A percentile compares a stretch with the other conserved stretches of the same genome.
Evolutionary conservation across 2,113 vertebrate genomes (phyloP).

Genomic region (Dipodomys merriami): DNA sequence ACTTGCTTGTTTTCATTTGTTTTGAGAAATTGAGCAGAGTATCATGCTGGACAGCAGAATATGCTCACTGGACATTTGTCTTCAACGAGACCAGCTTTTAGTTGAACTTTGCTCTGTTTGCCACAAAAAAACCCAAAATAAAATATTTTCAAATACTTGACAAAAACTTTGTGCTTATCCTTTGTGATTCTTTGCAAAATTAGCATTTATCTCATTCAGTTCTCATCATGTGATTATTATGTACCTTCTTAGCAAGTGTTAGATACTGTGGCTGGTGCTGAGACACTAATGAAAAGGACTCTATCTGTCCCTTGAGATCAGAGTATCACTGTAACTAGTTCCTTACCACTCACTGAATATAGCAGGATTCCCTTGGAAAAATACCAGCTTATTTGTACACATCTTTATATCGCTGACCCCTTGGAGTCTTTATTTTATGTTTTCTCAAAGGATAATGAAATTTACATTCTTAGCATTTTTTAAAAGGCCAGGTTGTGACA

Average conservation of each 20-base stretch:
- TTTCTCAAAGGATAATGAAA: too few relatives aligned
- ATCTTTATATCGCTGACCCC: neutral
- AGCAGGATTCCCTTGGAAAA: neutral
- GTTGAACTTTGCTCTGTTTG: neutral
- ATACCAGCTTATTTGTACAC: neutral
- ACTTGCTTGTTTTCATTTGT: neutral
- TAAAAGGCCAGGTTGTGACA: neutral
- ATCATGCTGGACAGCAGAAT: neutral
- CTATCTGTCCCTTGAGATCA: neutral
- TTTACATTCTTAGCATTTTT: too few relatives aligned
- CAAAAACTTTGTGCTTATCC: neutral
- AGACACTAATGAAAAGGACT: slow-evolving; percentile 4
- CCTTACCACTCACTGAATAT: neutral
- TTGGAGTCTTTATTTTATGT: neutral
- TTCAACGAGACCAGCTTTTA: neutral
- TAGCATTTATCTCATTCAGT: neutral
- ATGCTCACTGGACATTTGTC: neutral
- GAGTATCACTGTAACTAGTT: neutral
- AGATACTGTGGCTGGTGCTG: neutral
- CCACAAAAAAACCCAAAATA: neutral
- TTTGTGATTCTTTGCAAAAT: neutral
- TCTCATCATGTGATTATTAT: neutral
- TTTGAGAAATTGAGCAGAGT: neutral
- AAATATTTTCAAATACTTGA: neutral
- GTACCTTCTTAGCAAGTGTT: neutral